These are phyloP conservation scores for Drosophila subsilvestris DNA, from an alignment of 2,888 invertebrate genomes.

Conservation along the genomic window DNA sequence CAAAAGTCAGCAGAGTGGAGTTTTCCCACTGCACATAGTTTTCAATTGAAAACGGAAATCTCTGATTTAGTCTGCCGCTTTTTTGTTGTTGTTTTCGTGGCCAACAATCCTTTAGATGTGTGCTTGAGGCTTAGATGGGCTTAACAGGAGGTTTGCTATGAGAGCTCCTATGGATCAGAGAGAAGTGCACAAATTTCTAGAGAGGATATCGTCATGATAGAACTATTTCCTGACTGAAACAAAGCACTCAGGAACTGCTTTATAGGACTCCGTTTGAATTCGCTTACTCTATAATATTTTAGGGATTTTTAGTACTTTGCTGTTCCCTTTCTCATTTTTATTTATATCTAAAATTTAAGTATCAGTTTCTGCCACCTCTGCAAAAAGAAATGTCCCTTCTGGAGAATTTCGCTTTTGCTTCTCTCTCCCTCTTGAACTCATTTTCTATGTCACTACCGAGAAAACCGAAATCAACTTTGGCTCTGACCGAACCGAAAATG, in stretches of 20 bases:
- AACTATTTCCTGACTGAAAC: no score
- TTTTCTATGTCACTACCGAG: background rate
- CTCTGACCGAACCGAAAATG: constrained; percentile 1
- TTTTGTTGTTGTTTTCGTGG: constrained; percentile 7
- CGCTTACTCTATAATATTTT: no score
- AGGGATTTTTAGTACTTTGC: no score
- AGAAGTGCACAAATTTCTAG: background rate
- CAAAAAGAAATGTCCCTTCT: background rate
- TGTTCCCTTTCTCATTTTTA: background rate
- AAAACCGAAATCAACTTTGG: background rate
- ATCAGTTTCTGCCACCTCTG: background rate
- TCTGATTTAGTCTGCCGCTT: background rate
- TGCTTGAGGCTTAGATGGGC: constrained; percentile 11
- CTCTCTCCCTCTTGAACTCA: background rate
- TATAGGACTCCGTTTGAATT: no score
- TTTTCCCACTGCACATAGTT: constrained; percentile 27
- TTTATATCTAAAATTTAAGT: no score
- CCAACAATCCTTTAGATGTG: constrained; percentile 13
- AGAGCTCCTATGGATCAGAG: background rate
- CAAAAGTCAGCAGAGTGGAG: background rate
- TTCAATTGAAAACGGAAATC: constrained; percentile 36
- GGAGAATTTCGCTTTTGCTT: background rate
- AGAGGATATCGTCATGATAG: background rate
- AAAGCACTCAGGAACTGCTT: no score
- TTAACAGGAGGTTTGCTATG: background rate